A percentile compares a stretch with the other conserved stretches of the same genome.
Evolutionary conservation across 1,140 invertebrate genomes (phyloP).

Genomic region (Tribolium castaneum): DNA sequence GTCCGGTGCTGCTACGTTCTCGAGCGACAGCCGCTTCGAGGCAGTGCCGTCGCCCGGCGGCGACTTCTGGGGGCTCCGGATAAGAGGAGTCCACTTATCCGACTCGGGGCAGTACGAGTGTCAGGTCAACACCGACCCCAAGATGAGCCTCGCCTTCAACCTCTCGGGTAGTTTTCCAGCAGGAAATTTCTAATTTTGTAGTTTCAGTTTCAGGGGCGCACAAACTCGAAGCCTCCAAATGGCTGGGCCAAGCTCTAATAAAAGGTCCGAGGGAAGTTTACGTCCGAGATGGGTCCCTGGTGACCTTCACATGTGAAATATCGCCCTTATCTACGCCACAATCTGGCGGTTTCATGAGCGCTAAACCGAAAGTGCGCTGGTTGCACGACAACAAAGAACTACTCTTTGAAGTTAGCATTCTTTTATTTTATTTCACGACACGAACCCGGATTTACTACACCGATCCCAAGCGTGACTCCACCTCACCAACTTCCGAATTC

Average conservation of each 20-base stretch:
- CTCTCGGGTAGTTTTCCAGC: conserved; percentile 64
- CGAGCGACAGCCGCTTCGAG: conserved; percentile 76
- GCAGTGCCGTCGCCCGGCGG: conserved; percentile 67
- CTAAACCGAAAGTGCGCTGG: conserved; percentile 57
- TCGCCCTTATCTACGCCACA: conserved; percentile 43
- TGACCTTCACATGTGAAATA: conserved; percentile 63
- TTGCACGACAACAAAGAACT: conserved; percentile 59
- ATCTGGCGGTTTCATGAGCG: conserved; percentile 47
- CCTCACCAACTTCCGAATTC: conserved; percentile 23
- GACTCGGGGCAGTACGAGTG: conserved; percentile 83
- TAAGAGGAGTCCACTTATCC: conserved; percentile 71
- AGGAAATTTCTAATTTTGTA: not conserved
- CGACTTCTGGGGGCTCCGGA: conserved; percentile 75
- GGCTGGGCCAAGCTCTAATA: conserved; percentile 57
- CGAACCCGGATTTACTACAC: not conserved
- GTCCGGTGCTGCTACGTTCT: conserved; percentile 75
- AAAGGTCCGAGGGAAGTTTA: conserved; percentile 60
- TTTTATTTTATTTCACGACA: conserved; percentile 33
- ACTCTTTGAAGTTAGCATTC: conserved; percentile 56
- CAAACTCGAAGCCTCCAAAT: conserved; percentile 47
- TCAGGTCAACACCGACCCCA: conserved; percentile 84
- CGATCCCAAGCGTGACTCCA: not conserved
- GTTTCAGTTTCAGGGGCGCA: not conserved
- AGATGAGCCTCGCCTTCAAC: conserved; percentile 76
- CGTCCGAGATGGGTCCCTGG: conserved; percentile 59